Conservation (phyloP, 2,113 vertebrate genomes). For the Verasper variegatus region DNA sequence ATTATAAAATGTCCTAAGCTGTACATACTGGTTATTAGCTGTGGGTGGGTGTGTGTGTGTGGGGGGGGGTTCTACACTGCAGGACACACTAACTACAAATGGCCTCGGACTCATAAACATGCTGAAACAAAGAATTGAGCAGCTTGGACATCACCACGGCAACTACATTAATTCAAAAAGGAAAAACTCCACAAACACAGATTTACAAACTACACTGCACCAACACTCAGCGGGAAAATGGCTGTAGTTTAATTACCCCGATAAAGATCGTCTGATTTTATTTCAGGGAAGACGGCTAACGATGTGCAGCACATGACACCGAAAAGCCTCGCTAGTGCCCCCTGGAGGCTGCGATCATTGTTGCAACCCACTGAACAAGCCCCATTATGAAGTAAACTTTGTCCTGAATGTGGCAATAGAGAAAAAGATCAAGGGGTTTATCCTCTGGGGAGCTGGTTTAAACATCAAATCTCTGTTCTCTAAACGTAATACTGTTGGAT, state of each 20-base stretch:
- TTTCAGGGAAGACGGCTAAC: background rate
- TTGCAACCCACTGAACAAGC: background rate
- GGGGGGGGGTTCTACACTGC: slow-evolving; percentile 45
- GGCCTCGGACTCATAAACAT: slow-evolving; percentile 57
- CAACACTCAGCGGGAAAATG: slow-evolving; percentile 42
- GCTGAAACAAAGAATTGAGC: slow-evolving; percentile 46
- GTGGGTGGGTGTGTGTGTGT: background rate
- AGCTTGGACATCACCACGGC: slow-evolving; percentile 47
- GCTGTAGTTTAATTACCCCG: slow-evolving; percentile 2
- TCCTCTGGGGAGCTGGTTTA: no score
- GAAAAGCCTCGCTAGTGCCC: background rate
- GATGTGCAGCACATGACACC: background rate
- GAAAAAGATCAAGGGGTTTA: no score
- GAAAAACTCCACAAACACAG: slow-evolving; percentile 33
- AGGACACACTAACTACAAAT: slow-evolving; percentile 63
- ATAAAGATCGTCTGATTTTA: background rate
- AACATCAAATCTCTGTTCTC: background rate
- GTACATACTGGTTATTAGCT: slow-evolving; percentile 46
- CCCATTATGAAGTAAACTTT: background rate
- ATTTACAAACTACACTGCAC: slow-evolving; percentile 43
- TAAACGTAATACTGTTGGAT: background rate
- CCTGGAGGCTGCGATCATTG: background rate
- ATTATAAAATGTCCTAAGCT: slow-evolving; percentile 88
- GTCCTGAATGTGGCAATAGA: background rate
- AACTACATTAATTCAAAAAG: slow-evolving; percentile 19